Conservation (phyloP, 2,113 vertebrate species). For the Furnarius figulus region DNA sequence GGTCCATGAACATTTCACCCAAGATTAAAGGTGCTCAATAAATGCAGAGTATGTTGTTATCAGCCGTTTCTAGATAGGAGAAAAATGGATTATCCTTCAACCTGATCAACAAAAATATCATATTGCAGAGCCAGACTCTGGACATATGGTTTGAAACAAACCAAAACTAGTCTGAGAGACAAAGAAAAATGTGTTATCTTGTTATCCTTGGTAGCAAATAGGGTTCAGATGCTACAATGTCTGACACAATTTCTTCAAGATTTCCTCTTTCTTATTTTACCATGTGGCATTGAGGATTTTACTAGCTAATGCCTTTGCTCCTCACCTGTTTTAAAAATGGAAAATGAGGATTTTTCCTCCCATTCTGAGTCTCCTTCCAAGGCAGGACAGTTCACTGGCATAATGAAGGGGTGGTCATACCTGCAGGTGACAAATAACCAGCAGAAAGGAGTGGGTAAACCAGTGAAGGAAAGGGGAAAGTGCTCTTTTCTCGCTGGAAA, state of each 20-base stretch:
- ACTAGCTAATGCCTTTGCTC: neutral
- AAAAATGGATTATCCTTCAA: neutral
- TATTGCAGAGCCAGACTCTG: neutral
- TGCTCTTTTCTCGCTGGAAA: neutral
- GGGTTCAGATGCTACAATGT: neutral
- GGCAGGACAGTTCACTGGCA: neutral
- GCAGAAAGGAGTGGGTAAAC: neutral
- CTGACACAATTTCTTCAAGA: neutral
- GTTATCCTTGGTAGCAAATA: neutral
- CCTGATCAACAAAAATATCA: neutral
- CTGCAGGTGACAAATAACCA: neutral
- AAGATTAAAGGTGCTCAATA: conserved; percentile 14
- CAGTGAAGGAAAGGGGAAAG: neutral
- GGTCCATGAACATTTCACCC: conserved; percentile 11
- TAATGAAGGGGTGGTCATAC: neutral
- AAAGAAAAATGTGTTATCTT: neutral
- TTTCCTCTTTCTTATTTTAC: neutral
- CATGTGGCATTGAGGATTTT: fast-evolving
- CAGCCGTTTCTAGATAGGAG: conserved; percentile 34
- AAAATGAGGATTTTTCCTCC: neutral
- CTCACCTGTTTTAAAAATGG: neutral
- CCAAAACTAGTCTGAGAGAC: neutral
- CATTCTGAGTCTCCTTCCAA: neutral
- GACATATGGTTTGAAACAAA: neutral
- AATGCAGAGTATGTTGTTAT: neutral